Evolutionary conservation across 2,113 vertebrate species (phyloP).

Genomic region (Clarias magur): DNA sequence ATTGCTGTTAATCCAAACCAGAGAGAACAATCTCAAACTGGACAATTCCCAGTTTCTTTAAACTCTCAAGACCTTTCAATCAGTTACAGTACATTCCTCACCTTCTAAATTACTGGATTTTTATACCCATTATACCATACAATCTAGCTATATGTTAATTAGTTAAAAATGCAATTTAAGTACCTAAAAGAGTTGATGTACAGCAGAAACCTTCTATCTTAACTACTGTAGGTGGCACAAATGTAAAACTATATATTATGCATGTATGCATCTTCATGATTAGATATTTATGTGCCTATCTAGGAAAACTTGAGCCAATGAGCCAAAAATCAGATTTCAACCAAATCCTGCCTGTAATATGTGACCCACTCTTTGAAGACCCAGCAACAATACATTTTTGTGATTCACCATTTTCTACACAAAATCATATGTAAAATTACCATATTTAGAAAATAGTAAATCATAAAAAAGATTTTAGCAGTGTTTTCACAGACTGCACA

Average conservation of each 20-base stretch:
- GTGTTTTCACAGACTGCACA: no score
- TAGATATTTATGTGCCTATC: neutral
- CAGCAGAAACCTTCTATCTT: neutral
- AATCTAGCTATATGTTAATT: neutral
- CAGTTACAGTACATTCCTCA: neutral
- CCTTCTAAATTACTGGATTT: neutral
- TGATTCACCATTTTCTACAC: no score
- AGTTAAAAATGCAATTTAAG: neutral
- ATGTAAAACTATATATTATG: neutral
- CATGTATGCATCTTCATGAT: neutral
- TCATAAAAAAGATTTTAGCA: no score
- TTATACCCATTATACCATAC: neutral
- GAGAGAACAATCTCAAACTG: slow-evolving; percentile 1
- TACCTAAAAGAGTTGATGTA: neutral
- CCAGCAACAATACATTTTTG: no score
- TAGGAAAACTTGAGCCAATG: neutral
- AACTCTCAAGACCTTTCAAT: neutral
- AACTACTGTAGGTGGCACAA: neutral
- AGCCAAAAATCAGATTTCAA: neutral
- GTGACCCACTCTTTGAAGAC: no score
- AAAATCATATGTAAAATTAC: no score
- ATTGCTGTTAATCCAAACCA: slow-evolving; percentile 22
- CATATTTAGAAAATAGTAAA: no score
- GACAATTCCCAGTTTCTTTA: neutral
- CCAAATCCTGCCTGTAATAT: neutral